These are phyloP conservation scores for Gymnothorax javanicus DNA, from an alignment of 2,797 vertebrate genomes.

Conservation along the genomic window DNA sequence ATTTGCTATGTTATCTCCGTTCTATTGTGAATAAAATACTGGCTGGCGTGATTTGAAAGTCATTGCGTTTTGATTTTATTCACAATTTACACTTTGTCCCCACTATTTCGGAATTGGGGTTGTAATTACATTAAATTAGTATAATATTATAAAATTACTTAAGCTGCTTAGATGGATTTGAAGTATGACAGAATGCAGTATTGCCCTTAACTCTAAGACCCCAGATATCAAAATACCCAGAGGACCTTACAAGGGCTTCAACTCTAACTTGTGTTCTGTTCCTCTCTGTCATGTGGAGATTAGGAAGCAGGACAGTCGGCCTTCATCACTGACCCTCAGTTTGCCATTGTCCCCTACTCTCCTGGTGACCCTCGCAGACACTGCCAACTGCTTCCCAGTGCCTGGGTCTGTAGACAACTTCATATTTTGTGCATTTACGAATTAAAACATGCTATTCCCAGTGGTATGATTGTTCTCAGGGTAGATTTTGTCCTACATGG, in stretches of 20 bases:
- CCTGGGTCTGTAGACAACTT: neutral
- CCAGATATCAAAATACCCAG: neutral
- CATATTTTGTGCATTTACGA: neutral
- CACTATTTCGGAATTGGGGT: too few relatives aligned
- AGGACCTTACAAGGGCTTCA: neutral
- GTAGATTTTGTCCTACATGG: too few relatives aligned
- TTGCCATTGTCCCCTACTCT: constrained; percentile 94
- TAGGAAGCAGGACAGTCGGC: constrained; percentile 94
- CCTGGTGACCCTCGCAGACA: constrained; percentile 88
- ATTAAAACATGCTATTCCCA: too few relatives aligned
- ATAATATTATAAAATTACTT: neutral
- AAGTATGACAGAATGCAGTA: neutral
- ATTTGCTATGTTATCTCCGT: too few relatives aligned
- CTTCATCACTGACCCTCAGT: constrained; percentile 97
- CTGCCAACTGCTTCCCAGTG: neutral
- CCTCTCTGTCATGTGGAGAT: constrained; percentile 65
- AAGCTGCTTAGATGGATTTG: neutral
- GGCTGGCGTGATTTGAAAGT: too few relatives aligned
- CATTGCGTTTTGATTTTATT: too few relatives aligned
- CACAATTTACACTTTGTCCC: too few relatives aligned
- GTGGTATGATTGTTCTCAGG: too few relatives aligned
- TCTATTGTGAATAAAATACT: too few relatives aligned
- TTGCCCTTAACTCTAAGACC: neutral
- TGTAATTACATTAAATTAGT: too few relatives aligned
- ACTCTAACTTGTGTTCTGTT: constrained; percentile 3